Evolutionary conservation across 2,113 vertebrate species (phyloP), one percentile per base, ranked within the genome.

Genomic region (Pandion haliaetus): DNA sequence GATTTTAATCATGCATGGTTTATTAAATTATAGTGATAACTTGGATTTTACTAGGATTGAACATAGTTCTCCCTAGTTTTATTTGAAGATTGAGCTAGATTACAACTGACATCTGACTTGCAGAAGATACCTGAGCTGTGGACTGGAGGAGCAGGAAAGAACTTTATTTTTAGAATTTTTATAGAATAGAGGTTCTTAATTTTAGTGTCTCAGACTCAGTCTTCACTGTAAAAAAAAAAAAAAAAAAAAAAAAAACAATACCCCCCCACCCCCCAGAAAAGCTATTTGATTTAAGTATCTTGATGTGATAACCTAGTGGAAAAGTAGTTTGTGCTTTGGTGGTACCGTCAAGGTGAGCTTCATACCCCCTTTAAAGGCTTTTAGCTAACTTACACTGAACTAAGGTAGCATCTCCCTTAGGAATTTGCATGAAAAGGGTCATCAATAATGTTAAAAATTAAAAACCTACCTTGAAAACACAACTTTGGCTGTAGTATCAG

Each of bases 21-120:
- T 49, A 7, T 78, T 25, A 45, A 59, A 45, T 80, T 38, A 17
- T 5, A 45, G 55, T 3, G 26, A 17, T 38, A 36, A 50, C 15
- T 54, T 17, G 2, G 34, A 31, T 76, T 62, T 58, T 29, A 6
- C 16, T 24, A 11, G 81, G n/a, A 6, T 2, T 17, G 38, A n/a
- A 21, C 4, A 0, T 9, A 0, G 6, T 34, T 69, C 62, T 52
- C 61, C 50, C 25, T n/a, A 38, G 0, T 38, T 84, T 71, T 66
- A 10, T 71, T 36, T 36, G 18, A 61, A 47, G 34, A 10, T 6
- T 8, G 45, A 28, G 40, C 31, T 49, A 10, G 44, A 6, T 76
- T 58, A 17, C 38, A 20, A 8, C 0, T 6, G 13, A 10, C 8
- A 0, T 9, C 20, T 1, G 12, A 45, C 10, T 34, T 14, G 9